Base-by-base conservation (phyloP, 2,888 invertebrate species). In the Macropis europaea region DNA sequence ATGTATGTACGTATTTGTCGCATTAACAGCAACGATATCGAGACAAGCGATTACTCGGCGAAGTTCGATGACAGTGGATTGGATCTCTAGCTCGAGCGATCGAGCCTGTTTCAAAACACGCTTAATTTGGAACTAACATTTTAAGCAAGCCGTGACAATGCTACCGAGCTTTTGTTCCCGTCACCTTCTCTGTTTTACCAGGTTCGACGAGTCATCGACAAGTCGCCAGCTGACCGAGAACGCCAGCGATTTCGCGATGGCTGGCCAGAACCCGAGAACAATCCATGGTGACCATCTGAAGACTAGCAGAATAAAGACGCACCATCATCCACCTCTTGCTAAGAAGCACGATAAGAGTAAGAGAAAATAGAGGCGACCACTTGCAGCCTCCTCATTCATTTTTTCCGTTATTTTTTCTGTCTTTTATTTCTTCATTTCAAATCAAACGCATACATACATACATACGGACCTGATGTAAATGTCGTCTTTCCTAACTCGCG, bases 321-420 rank as follows among this genome's bases (percentile, higher is more conserved):
- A 86, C 69, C 87, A 87, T 81, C 86, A 87, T 82, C 84, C 84
- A 62, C 84, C 80, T 63, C 77, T 83, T 78, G 81, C 73, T 79
- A 80, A 82, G 80, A 88, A 89, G 82, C 84, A 86, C 80, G 89
- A 89, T 82, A 89, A 88, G 81, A 85, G 74, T 84, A 89, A 89
- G 83, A 85, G 86, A 85, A 89, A 88, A 85, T 89, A 88, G 87
- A 78, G 57, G 64, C 54, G 36, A 52, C 64, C 38, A 32, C 19
- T 56, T 61, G 38, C 68, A 69, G 57, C 57, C 57, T 52, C 45
- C 36, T 66, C 66, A 60, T 64, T 64, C 57, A 57, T 32, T 63
- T 38, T 26, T 36, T 52, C 32, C 11, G 15, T 50, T 57, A 28
- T 26, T 42, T 42, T 47, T 24, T n/a, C 19, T 48, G 40, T 11